Percentiles rank a stretch among this genome's conserved stretches.
Conservation (phyloP, 2,888 invertebrate species). For the Bembecia ichneumoniformis region DNA sequence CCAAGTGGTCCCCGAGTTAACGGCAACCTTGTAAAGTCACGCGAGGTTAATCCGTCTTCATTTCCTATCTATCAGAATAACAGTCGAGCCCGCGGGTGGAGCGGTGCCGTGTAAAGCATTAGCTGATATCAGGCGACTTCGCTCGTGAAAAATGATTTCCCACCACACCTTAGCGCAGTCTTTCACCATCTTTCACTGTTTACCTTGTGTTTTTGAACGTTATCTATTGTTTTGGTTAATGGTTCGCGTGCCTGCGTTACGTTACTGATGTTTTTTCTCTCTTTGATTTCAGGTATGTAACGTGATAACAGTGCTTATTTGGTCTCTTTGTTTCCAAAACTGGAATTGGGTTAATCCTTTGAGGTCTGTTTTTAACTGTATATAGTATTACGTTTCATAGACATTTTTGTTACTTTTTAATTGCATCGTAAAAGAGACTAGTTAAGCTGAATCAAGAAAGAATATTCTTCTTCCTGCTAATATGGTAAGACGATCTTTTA, state of each 20-base stretch:
- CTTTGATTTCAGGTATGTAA: constrained; percentile 49
- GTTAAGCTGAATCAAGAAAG: no score
- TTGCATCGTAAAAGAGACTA: no score
- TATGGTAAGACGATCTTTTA: no score
- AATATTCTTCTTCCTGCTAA: no score
- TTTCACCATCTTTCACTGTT: constrained; percentile 57
- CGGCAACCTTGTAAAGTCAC: constrained; percentile 52
- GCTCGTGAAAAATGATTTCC: constrained; percentile 66
- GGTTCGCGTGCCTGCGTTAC: constrained; percentile 47
- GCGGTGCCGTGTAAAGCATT: constrained; percentile 44
- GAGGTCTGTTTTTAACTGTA: no score
- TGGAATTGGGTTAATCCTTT: no score
- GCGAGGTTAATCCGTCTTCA: constrained; percentile 69
- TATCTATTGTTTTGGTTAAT: constrained; percentile 47
- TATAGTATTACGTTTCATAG: no score
- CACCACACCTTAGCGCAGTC: constrained; percentile 54
- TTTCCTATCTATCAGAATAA: constrained; percentile 68
- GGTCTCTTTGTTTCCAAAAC: no score
- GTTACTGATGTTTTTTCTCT: constrained; percentile 40
- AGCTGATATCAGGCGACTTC: constrained; percentile 58
- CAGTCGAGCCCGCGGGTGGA: constrained; percentile 36
- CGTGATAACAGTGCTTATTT: constrained; percentile 3
- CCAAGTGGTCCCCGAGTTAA: constrained; percentile 22
- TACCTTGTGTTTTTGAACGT: constrained; percentile 46
- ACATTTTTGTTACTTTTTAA: no score